A percentile compares a stretch with the other conserved stretches of the same genome.
These are phyloP conservation scores for Plectropomus leopardus DNA, from an alignment of 2,113 vertebrate species.

Conservation along the genomic window DNA sequence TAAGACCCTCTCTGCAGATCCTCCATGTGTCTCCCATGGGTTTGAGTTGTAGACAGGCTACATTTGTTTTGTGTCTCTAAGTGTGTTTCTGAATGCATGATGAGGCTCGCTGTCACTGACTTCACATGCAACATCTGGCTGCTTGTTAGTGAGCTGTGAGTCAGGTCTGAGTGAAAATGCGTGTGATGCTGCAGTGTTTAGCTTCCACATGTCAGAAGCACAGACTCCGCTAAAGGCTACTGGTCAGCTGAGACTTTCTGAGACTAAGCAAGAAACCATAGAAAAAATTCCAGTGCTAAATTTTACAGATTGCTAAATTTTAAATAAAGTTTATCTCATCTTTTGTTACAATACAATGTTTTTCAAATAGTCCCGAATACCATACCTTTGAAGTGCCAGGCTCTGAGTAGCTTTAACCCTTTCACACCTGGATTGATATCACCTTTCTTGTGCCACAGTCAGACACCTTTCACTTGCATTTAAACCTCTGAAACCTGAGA, in stretches of 20 bases:
- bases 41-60: neutral
- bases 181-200: conserved; percentile 6
- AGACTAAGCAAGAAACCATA: conserved; percentile 6
- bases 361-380: neutral
- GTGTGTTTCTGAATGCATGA: conserved; percentile 32
- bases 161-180: neutral
- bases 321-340: no score
- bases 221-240: conserved; percentile 7
- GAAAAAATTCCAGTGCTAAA: no score
- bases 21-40: neutral
- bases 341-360: neutral
- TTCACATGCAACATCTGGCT: conserved; percentile 17
- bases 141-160: conserved; percentile 18
- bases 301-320: no score
- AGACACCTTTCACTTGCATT: no score
- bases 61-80: conserved; percentile 7
- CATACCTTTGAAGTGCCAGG: neutral
- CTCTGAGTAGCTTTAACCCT: neutral
- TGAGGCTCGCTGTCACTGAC: conserved; percentile 5
- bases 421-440: no score
- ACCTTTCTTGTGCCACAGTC: no score
- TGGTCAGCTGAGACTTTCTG: conserved; percentile 11
- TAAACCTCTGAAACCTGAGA: no score
- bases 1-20: neutral
- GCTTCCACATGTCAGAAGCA: neutral